phyloP scores from a whole-genome alignment of 2,888 invertebrate genomes.

The Calameuta filiformis region DNA sequence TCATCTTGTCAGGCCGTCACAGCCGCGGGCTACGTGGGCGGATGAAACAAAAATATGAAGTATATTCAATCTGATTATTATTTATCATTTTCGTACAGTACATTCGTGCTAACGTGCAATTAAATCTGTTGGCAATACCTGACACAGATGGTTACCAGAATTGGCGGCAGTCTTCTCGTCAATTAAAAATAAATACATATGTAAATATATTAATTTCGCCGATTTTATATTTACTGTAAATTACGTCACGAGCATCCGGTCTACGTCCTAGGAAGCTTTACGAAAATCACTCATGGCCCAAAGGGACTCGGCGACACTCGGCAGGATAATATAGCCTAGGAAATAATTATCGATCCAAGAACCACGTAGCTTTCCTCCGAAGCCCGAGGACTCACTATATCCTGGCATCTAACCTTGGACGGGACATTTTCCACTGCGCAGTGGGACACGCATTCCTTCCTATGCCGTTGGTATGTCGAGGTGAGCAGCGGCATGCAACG shows the following conservation, averaged over 20 bases:
- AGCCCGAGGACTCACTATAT: slow-evolving; percentile 2
- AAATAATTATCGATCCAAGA: background rate
- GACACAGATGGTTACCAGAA: background rate
- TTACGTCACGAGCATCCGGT: background rate
- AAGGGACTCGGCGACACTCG: background rate
- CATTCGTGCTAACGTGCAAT: too few relatives aligned
- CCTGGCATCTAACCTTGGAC: slow-evolving; percentile 50
- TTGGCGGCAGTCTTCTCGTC: background rate
- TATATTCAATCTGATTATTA: too few relatives aligned
- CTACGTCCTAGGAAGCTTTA: background rate
- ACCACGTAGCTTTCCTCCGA: background rate
- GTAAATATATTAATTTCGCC: background rate
- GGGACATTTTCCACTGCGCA: slow-evolving; percentile 48
- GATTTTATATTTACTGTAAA: background rate
- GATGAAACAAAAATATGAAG: background rate
- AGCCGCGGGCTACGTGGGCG: background rate
- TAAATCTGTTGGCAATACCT: too few relatives aligned
- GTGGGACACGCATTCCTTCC: slow-evolving; percentile 59
- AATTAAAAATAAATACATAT: background rate
- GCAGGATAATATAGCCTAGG: background rate
- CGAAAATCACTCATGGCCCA: background rate
- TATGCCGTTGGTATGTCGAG: slow-evolving; percentile 58
- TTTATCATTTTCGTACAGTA: background rate
- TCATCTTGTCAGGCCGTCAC: background rate
- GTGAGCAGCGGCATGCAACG: slow-evolving; percentile 60